Evolutionary conservation across 2,888 invertebrate genomes (phyloP), one percentile per base, ranked within the genome.

Genomic region (Cenopis cana): DNA sequence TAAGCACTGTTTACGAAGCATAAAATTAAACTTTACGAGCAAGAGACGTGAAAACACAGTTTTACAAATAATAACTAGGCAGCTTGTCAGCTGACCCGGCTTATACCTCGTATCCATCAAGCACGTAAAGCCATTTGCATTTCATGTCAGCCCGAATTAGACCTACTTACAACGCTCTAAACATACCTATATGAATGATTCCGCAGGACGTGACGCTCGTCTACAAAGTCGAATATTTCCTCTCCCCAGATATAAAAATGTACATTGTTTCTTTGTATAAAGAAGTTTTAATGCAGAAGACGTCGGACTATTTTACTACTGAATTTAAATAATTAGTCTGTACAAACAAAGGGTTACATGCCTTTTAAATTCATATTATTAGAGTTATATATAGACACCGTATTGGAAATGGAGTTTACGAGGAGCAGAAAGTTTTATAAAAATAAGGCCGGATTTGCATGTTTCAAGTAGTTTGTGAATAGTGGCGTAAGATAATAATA

Each of bases 321-420:
- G 52, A 55, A 62, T 29, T 69, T 46, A 33, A 55, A 55, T 56
- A 61, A 55, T 41, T 60, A 29, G 29, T n/a, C 17, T 17, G 18
- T 0, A 59, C 50, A 52, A 41, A 55, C 24, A 41, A 55, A 20
- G 24, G 60, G 60, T 59, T 52, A 59, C 36, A 24, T n/a, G 64
- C 54, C 54, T 11, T 54, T 38, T 24, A 38, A 54, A 29, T 56
- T 41, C 24, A 59, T 41, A 33, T 38, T n/a, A n/a, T 24, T 33
- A 49, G 38, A 54, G 52, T 38, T 33, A 4, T n/a, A n/a, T n/a
- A n/a, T n/a, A 14, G 50, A 14, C 24, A 54, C n/a, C 29, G 61
- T 49, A 33, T 49, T 33, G 46, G 61, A 49, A 49, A 60, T 29
- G 9, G 61, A 46, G 18, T 61, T 61, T 17, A 12, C 61, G n/a